A percentile compares a stretch with the other conserved stretches of the same genome.
Evolutionary conservation across 2,113 vertebrate species (phyloP).

Genomic region (Gracilinanus agilis): DNA sequence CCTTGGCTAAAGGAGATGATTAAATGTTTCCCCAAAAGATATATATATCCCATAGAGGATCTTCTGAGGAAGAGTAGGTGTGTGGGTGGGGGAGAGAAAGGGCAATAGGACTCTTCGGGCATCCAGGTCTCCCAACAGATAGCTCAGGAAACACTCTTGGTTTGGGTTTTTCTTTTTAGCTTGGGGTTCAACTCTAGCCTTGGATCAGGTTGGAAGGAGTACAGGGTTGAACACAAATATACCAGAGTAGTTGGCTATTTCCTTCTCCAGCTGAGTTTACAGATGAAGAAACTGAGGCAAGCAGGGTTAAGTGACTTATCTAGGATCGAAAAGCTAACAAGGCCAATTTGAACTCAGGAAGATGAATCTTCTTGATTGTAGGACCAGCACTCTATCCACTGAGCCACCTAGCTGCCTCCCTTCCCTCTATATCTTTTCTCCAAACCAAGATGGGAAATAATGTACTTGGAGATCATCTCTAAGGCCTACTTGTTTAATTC

Average conservation of each 20-base stretch:
- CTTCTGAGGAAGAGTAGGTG: constrained; percentile 49
- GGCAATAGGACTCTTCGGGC: neutral
- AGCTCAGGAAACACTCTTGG: neutral
- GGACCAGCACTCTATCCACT: neutral
- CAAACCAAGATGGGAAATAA: neutral
- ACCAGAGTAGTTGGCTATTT: neutral
- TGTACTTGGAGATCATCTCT: neutral
- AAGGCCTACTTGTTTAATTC: neutral
- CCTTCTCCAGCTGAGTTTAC: neutral
- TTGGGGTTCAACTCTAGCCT: neutral
- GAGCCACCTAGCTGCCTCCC: neutral
- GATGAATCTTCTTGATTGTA: neutral
- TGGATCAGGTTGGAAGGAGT: neutral
- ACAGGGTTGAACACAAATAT: neutral
- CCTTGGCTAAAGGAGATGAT: neutral
- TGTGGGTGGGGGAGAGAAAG: constrained; percentile 16
- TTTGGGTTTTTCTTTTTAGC: neutral
- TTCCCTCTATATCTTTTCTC: neutral
- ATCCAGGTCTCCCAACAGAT: neutral
- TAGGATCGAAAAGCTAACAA: neutral
- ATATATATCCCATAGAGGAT: neutral
- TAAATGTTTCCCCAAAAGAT: neutral
- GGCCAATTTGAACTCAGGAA: neutral
- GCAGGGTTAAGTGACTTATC: neutral
- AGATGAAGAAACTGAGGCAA: neutral